Evolutionary conservation across 2,797 vertebrate species (phyloP).

Genomic region (Lithobates pipiens): DNA sequence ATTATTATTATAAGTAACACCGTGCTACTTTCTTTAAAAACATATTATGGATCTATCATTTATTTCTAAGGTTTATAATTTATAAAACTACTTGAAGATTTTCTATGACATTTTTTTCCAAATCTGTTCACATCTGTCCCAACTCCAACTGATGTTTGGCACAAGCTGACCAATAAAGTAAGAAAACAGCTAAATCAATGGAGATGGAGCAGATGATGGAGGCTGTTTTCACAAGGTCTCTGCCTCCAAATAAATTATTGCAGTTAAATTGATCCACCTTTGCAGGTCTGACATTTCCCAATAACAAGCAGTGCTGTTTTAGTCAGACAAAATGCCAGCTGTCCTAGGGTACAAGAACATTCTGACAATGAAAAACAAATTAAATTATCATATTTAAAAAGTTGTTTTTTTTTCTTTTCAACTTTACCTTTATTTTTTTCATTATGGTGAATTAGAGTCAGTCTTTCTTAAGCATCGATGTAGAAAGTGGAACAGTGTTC

Average conservation of each 20-base stretch:
- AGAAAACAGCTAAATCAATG: constrained; percentile 66
- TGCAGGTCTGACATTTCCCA: constrained; percentile 47
- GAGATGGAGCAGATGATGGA: constrained; percentile 63
- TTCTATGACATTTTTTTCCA: neutral
- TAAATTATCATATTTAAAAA: constrained; percentile 24
- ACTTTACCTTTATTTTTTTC: constrained; percentile 21
- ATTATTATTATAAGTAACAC: no score
- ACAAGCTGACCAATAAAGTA: constrained; percentile 62
- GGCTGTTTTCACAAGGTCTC: constrained; percentile 53
- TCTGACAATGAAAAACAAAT: constrained; percentile 25
- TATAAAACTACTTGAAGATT: neutral
- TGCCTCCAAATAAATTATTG: constrained; percentile 59
- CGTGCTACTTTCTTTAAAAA: no score
- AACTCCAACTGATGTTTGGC: constrained; percentile 58
- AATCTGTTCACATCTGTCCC: constrained; percentile 20
- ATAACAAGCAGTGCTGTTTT: constrained; percentile 28
- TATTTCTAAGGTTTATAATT: neutral
- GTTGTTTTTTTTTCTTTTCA: neutral
- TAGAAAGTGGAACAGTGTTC: neutral
- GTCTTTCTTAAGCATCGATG: neutral
- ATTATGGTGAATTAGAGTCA: neutral
- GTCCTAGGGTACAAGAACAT: constrained; percentile 8
- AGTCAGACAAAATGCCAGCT: constrained; percentile 43
- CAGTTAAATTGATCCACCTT: constrained; percentile 61
- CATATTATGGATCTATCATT: no score